Evolutionary conservation across 30 jellyfish, hydroid and myxozoan genomes (phyloP).

Genomic region (Aurelia aurita complex sp. Pacific): DNA sequence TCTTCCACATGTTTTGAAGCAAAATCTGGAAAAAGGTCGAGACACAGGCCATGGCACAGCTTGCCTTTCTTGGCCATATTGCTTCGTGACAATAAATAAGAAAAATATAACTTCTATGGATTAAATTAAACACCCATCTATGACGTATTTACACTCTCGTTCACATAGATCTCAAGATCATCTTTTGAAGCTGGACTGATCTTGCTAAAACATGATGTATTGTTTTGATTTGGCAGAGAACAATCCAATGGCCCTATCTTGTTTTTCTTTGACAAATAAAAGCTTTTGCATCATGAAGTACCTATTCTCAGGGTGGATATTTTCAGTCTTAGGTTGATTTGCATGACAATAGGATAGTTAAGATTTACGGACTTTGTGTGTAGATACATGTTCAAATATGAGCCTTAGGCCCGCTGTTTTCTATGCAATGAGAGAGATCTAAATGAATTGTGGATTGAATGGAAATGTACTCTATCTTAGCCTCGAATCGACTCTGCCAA

Average conservation of each 20-base stretch:
- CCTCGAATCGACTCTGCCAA: constrained; percentile 61
- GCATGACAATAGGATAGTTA: constrained; percentile 55
- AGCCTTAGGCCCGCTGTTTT: background rate
- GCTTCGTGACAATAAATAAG: too few species aligned
- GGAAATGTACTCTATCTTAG: background rate
- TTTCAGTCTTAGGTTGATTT: background rate
- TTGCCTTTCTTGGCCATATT: too few species aligned
- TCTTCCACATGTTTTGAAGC: too few species aligned
- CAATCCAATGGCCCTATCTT: background rate
- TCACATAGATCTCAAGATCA: too few species aligned
- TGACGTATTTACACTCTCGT: too few species aligned
- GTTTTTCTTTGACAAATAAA: constrained; percentile 7
- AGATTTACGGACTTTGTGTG: background rate
- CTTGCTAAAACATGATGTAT: too few species aligned
- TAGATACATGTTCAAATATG: background rate
- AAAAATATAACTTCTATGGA: too few species aligned
- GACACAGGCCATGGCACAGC: too few species aligned
- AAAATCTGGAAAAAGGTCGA: too few species aligned
- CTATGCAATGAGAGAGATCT: background rate
- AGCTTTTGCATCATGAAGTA: background rate
- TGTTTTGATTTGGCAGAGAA: constrained; percentile 1
- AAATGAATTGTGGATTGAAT: too few species aligned
- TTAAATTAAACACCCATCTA: too few species aligned
- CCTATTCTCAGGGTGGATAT: background rate
- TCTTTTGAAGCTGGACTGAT: too few species aligned